These are phyloP conservation scores for Drosophila ananassae DNA, from an alignment of 1,140 invertebrate genomes.

Conservation along the genomic window DNA sequence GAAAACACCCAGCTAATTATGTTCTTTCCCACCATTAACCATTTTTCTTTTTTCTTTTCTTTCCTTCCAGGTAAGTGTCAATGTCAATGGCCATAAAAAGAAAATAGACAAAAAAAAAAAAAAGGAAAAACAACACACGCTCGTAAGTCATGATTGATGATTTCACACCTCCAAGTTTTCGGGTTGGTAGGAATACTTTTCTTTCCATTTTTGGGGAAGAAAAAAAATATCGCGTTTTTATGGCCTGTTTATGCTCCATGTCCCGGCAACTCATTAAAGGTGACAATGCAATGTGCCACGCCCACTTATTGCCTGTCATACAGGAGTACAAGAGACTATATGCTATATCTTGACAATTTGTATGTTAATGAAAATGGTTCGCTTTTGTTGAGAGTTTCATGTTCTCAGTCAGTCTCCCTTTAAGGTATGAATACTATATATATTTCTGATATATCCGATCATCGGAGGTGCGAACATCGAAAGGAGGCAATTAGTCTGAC, in stretches of 20 bases:
- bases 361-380: conserved; percentile 35
- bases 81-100: conserved; percentile 42
- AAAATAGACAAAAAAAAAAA: conserved; percentile 15
- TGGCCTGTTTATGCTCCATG: conserved; percentile 71
- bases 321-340: background rate
- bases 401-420: background rate
- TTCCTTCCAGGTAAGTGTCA: conserved; percentile 70
- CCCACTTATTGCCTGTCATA: conserved; percentile 67
- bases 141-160: conserved; percentile 55
- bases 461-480: conserved; percentile 61
- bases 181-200: conserved; percentile 3
- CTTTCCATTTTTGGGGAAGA: background rate
- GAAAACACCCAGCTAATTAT: conserved; percentile 28
- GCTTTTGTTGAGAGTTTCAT: background rate
- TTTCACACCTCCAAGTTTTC: conserved; percentile 44
- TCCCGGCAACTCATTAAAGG: conserved; percentile 73
- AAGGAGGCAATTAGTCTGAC: conserved; percentile 67
- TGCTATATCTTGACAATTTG: conserved; percentile 13
- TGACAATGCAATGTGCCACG: conserved; percentile 71
- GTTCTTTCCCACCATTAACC: conserved; percentile 26
- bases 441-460: background rate
- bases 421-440: background rate
- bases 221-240: conserved; percentile 58
- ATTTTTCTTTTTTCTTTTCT: conserved; percentile 7
- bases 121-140: conserved; percentile 22